Evolutionary conservation across 2,797 vertebrate species (phyloP), one percentile per base, ranked within the genome.

Genomic region (Lepilemur septentrionalis): DNA sequence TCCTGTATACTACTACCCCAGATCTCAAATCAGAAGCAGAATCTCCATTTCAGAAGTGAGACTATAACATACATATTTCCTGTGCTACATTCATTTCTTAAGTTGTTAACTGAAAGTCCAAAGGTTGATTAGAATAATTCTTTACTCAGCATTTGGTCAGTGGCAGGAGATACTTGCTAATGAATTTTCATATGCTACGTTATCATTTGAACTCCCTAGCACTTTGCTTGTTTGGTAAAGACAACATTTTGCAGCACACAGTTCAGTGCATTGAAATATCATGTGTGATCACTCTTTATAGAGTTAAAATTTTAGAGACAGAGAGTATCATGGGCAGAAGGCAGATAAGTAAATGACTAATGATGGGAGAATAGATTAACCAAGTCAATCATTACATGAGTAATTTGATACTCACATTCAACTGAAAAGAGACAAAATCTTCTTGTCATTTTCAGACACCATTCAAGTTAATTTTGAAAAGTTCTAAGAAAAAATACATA

Each of bases 401-500:
- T 17, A 50, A 61, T 18, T 61, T 79, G 61, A 78, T 67, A 12
- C 25, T 86, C 41, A 59, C 5, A 65, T 65, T 80, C 0, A 87
- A 69, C 28, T 35, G 12, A 73, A 85, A 93, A 70, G 5, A 55
- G 23, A 57, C 28, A 17, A 9, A 10, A 15, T 3, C 3, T 46
- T 35, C 7, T 9, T 32, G 30, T 9, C 4, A 7, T 95, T 35
- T 91, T 91, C 30, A 75, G 9, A 80, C 43, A 43, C 14, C 0
- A 25, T 15, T 52, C 14, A 70, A 93, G 59, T 25, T 59, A 1
- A 96, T 97, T 93, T 78, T 70, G 73, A 46, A 67, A 76, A 55
- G n/a, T 76, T 94, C 70, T 94, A 86, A 80, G 96, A 96, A 52
- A 91, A 89, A 91, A 97, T 41, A 8, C 0, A 63, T 89, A 89